These are phyloP conservation scores for Chrysotoxum bicinctum DNA, from an alignment of 2,888 invertebrate genomes.

Conservation along the genomic window DNA sequence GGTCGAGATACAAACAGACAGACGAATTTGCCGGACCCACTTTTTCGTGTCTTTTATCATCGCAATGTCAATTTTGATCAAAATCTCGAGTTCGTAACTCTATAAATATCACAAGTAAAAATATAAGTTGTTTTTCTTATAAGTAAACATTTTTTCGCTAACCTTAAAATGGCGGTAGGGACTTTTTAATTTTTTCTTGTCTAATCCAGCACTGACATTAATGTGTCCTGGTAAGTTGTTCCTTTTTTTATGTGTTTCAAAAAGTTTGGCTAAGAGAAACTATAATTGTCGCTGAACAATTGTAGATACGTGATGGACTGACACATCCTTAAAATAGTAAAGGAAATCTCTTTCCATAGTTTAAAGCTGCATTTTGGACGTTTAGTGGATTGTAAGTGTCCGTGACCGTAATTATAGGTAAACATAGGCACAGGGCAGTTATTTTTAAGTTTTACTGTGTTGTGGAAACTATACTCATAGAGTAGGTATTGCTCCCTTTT, in stretches of 20 bases:
- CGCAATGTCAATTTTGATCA: too few species aligned
- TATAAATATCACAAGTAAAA: too few species aligned
- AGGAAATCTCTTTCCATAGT: neutral
- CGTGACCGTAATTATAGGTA: conserved; percentile 65
- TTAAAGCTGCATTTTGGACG: conserved; percentile 37
- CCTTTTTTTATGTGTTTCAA: neutral
- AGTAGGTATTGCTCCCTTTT: neutral
- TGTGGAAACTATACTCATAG: neutral
- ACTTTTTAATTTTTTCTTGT: too few species aligned
- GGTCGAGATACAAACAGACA: too few species aligned
- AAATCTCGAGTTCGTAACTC: too few species aligned
- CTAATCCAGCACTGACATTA: neutral
- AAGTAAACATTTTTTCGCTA: too few species aligned
- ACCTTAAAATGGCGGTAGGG: too few species aligned
- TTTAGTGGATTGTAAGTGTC: conserved; percentile 42
- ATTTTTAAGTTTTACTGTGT: conserved; percentile 22
- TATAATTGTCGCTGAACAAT: conserved; percentile 61
- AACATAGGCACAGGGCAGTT: conserved; percentile 25
- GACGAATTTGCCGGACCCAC: too few species aligned
- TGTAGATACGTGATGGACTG: conserved; percentile 47
- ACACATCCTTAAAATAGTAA: conserved; percentile 27
- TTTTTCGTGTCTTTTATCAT: too few species aligned
- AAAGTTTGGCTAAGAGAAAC: conserved; percentile 13
- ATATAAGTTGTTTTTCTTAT: too few species aligned
- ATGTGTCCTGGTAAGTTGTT: conserved; percentile 19